Percentiles rank a stretch among this genome's conserved stretches.
Conservation (phyloP, 2,888 invertebrate genomes). For the Agapostemon virescens region DNA sequence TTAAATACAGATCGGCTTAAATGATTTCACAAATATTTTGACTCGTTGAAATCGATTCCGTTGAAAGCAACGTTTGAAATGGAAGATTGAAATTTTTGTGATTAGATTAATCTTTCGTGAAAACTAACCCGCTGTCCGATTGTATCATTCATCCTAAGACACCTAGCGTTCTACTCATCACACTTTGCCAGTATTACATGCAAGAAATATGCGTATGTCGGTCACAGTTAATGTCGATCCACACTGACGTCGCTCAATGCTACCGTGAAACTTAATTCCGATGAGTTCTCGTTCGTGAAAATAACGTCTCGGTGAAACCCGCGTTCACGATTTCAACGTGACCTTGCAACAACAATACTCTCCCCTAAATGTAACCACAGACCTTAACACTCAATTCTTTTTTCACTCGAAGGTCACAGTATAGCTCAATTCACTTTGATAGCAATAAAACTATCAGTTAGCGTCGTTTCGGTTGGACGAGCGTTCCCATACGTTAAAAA, state of each 20-base stretch:
- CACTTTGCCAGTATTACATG: background rate
- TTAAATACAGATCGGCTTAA: background rate
- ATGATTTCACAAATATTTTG: background rate
- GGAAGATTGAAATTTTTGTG: too few relatives aligned
- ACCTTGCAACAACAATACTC: background rate
- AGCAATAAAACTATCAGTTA: background rate
- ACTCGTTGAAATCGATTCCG: background rate
- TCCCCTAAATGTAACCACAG: background rate
- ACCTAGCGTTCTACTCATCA: background rate
- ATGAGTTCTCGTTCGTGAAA: background rate
- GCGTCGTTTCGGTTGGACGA: background rate
- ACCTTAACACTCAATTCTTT: background rate
- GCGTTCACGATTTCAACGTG: background rate
- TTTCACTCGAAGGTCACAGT: background rate
- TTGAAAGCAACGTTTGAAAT: background rate
- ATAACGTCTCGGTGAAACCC: background rate
- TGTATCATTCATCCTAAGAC: background rate
- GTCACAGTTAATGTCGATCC: slow-evolving; percentile 13
- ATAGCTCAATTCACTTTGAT: background rate
- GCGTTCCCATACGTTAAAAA: background rate
- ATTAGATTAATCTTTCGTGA: background rate
- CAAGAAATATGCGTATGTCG: background rate
- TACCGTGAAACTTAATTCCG: slow-evolving; percentile 1
- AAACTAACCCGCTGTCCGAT: background rate
- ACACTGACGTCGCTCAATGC: background rate